A percentile compares a stretch with the other conserved stretches of the same genome.
Evolutionary conservation across 2,113 vertebrate genomes (phyloP).

Genomic region (Haliaeetus leucogaster): DNA sequence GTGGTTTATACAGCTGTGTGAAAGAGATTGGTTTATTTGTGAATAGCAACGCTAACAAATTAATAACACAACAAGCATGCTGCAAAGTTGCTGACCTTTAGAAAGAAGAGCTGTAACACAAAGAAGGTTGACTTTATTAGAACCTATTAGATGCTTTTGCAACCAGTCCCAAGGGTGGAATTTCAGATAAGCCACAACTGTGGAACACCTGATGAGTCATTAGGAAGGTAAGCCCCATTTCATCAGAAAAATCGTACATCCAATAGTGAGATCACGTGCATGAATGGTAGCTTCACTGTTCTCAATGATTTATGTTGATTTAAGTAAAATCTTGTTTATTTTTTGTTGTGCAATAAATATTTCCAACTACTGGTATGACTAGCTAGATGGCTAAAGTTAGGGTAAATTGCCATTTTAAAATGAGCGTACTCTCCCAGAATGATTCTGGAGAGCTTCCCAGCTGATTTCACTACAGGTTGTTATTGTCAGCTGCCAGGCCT

Average conservation of each 20-base stretch:
- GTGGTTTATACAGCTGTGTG: neutral
- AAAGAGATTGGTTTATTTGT: neutral
- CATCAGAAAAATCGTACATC: neutral
- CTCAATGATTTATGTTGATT: neutral
- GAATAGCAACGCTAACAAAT: neutral
- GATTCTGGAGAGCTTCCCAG: neutral
- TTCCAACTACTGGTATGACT: neutral
- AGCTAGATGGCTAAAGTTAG: neutral
- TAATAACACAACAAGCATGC: neutral
- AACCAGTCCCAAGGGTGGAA: neutral
- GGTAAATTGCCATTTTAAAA: neutral
- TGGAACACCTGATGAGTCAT: neutral
- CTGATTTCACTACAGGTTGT: neutral
- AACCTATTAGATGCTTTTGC: neutral
- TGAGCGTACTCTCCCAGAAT: neutral
- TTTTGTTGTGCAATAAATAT: neutral
- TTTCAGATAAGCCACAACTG: neutral
- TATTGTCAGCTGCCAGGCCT: neutral
- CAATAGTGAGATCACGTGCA: rapidly evolving
- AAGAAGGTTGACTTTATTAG: neutral
- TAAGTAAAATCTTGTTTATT: neutral
- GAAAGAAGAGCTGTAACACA: neutral
- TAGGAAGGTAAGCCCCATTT: neutral
- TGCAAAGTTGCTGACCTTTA: conserved; percentile 3
- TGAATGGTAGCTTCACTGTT: neutral